Evolutionary conservation across 2,888 invertebrate species (phyloP), one percentile per base, ranked within the genome.

Genomic region (Isotomurus palustris): DNA sequence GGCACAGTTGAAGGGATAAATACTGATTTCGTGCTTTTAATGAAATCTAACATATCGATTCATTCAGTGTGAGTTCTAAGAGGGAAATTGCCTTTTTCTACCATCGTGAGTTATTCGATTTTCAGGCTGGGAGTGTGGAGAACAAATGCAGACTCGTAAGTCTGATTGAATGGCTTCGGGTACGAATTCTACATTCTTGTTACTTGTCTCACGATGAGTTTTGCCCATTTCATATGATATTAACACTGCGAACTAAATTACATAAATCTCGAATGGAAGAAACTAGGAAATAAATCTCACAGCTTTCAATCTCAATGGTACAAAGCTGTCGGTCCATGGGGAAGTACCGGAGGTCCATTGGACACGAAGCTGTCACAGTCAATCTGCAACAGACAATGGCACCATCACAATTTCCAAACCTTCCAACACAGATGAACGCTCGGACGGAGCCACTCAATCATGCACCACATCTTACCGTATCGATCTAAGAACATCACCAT

Each of bases 401-500:
- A 49, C 28, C 25, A 3, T 35, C 4, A 35, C 3, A 19, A 24
- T 10, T 32, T 32, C 32, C 32, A 32, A 32, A 32, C 14, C 32
- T 32, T 10, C 32, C 8, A 14, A 32, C 14, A 10, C 32, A 32
- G 32, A 3, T 17, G 24, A 5, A 29, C 8, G n/a, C 2, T 21
- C 14, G 17, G 22, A n/a, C 21, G 25, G 50, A 50, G 12, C 25
- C 21, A 50, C 10, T 22, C 35, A 21, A 28, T 25, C 35, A 25
- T 17, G 38, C 10, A 22, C 19, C 12, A 5, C n/a, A n/a, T 24
- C 82, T 84, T 80, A 93, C 92, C 93, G 87, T 82, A 93, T 93
- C 81, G 93, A 93, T 78, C 93, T 84, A 72, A 92, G 91, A 75
- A 94, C 91, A 76, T 91, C 90, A 75, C 92, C 95, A 73, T 90